phyloP scores from a whole-genome alignment of 2,113 vertebrate genomes.

The Syrmaticus mikado region DNA sequence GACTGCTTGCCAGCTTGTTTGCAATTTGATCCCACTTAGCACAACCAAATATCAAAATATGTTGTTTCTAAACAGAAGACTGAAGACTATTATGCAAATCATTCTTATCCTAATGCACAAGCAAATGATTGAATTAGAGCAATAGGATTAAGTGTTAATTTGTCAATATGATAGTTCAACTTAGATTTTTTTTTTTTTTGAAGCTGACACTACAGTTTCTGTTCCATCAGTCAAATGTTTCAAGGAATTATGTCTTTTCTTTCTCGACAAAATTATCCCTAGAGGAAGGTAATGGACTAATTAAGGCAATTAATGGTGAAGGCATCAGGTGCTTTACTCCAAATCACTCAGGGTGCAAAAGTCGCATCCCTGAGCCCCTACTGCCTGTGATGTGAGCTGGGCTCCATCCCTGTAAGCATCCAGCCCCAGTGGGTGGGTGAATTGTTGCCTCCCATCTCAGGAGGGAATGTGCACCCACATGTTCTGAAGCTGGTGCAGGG shows the following conservation, averaged over 20 bases:
- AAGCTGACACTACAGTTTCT: conserved; percentile 51
- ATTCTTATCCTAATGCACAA: conserved; percentile 65
- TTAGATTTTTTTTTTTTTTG: not conserved
- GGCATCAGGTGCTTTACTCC: conserved; percentile 31
- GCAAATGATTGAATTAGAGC: conserved; percentile 71
- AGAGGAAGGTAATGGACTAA: conserved; percentile 48
- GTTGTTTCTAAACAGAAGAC: conserved; percentile 62
- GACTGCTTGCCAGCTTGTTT: not conserved
- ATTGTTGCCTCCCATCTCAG: fast-evolving
- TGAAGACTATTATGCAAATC: conserved; percentile 41
- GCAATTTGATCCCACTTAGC: conserved; percentile 21
- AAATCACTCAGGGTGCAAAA: not conserved
- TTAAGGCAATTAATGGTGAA: conserved; percentile 56
- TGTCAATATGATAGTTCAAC: conserved; percentile 8
- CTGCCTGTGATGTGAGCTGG: not conserved
- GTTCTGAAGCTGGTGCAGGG: not conserved
- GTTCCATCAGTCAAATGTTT: conserved; percentile 57
- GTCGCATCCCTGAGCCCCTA: fast-evolving
- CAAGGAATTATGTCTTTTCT: conserved; percentile 36
- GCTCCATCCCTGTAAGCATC: not conserved
- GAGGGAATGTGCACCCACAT: no score
- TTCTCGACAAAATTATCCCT: conserved; percentile 7
- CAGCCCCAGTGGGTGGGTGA: fast-evolving
- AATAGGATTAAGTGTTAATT: conserved; percentile 62
- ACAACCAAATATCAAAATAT: conserved; percentile 25